These are phyloP conservation scores for Stictocephala bisonia DNA, from an alignment of 2,888 invertebrate species.

Conservation along the genomic window DNA sequence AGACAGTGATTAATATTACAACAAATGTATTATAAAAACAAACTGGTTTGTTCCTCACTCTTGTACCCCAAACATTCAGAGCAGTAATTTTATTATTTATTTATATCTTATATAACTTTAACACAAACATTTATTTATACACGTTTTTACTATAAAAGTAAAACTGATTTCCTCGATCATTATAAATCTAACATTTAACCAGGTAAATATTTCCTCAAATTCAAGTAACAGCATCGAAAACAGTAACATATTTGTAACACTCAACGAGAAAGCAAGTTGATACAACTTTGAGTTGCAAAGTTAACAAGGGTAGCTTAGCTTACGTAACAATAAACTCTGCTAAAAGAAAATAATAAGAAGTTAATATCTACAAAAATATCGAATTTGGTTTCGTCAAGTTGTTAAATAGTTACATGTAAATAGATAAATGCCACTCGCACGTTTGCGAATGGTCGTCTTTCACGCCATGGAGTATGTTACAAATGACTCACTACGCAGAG, in stretches of 20 bases:
- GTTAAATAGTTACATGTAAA: constrained; percentile 40
- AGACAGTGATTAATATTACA: too few species aligned
- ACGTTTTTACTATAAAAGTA: neutral
- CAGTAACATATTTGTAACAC: constrained; percentile 29
- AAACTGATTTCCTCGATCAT: constrained; percentile 4
- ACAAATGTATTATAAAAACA: constrained; percentile 8
- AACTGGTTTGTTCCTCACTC: neutral
- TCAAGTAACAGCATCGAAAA: constrained; percentile 35
- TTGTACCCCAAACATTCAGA: neutral
- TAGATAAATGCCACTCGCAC: constrained; percentile 34
- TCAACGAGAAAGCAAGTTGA: constrained; percentile 25
- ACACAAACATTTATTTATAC: constrained; percentile 7
- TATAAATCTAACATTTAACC: constrained; percentile 29
- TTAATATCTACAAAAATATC: constrained; percentile 43
- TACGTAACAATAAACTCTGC: constrained; percentile 45
- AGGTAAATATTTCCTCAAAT: constrained; percentile 30
- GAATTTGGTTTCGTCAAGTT: constrained; percentile 26
- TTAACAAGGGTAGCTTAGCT: constrained; percentile 15
- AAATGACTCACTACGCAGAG: neutral
- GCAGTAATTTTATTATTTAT: neutral
- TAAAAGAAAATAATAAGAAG: constrained; percentile 37
- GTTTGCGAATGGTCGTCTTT: neutral
- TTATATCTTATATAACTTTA: neutral
- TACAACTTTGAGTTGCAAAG: neutral
- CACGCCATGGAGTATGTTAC: constrained; percentile 5